Conservation (phyloP, 1,140 invertebrate genomes). For the Brachionus sp. region DNA sequence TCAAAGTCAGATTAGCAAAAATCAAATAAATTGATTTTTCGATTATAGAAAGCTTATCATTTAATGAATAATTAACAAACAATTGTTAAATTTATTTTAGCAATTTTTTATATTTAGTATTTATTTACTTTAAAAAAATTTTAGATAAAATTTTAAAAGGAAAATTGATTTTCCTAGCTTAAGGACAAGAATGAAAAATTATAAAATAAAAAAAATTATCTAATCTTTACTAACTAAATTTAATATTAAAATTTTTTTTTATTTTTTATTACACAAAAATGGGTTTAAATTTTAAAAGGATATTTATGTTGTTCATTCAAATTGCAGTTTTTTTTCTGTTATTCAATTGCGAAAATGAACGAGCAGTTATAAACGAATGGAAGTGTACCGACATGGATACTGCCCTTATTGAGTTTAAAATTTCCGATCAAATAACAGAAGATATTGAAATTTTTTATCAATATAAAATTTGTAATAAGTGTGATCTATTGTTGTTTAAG, state of each 20-base stretch:
- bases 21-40: no score
- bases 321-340: background rate
- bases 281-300: background rate
- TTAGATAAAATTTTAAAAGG: no score
- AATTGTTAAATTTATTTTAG: no score
- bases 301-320: background rate
- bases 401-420: conserved; percentile 2
- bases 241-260: background rate
- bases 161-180: background rate
- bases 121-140: no score
- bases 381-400: conserved; percentile 7
- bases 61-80: no score
- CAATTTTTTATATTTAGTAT: no score
- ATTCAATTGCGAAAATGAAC: background rate
- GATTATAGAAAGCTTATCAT: no score
- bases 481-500: background rate
- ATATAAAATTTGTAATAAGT: conserved; percentile 10
- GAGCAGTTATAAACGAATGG: background rate
- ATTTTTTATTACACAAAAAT: background rate
- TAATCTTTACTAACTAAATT: background rate
- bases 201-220: background rate
- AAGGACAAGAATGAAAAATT: background rate
- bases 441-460: conserved; percentile 39
- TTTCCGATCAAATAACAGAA: background rate
- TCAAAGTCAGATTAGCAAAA: no score